phyloP scores from a whole-genome alignment of 2,113 vertebrate species.

The Leptodactylus fuscus region DNA sequence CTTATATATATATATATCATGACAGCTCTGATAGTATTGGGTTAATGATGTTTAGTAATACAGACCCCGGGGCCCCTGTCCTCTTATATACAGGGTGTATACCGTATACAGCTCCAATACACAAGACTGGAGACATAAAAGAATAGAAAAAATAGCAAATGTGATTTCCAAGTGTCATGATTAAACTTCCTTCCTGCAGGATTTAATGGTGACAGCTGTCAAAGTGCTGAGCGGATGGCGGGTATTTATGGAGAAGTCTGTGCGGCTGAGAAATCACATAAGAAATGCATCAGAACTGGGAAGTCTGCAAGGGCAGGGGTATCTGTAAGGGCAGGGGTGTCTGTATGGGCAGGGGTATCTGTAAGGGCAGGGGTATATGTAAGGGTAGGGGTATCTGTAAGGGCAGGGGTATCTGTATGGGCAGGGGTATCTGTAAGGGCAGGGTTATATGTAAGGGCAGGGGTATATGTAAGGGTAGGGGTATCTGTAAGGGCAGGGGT shows the following conservation, averaged over 20 bases:
- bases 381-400: too few relatives aligned
- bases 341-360: too few relatives aligned
- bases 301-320: too few relatives aligned
- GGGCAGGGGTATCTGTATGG: too few relatives aligned
- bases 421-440: too few relatives aligned
- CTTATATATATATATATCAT: too few relatives aligned
- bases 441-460: too few relatives aligned
- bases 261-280: not conserved
- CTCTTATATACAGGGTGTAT: not conserved
- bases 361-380: too few relatives aligned
- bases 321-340: too few relatives aligned
- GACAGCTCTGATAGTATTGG: not conserved
- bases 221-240: not conserved
- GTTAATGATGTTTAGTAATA: not conserved
- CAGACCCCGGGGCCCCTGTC: not conserved
- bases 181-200: conserved; percentile 21
- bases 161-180: conserved; percentile 23
- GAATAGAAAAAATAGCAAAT: not conserved
- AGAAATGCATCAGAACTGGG: not conserved
- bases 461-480: too few relatives aligned
- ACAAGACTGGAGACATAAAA: not conserved
- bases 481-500: too few relatives aligned
- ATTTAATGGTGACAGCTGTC: conserved; percentile 35
- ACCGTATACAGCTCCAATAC: not conserved
- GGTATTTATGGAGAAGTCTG: conserved; percentile 3